A percentile compares a stretch with the other conserved stretches of the same genome.
phyloP scores from a whole-genome alignment of 2,888 invertebrate species.

The Pyrrhia umbra region DNA sequence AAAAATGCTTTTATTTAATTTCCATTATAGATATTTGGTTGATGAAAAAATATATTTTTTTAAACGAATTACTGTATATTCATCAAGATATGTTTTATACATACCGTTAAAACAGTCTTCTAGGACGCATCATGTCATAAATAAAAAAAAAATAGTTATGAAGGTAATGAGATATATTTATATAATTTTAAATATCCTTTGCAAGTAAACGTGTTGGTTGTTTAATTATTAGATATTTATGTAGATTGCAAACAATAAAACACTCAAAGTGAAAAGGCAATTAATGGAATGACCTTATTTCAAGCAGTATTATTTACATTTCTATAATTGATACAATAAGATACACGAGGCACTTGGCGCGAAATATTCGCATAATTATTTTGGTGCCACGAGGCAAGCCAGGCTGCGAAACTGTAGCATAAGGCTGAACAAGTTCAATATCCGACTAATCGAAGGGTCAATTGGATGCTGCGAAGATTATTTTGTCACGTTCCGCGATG shows the following conservation, averaged over 20 bases:
- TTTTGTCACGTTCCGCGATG: slow-evolving; percentile 39
- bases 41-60: too few relatives aligned
- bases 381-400: not conserved
- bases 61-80: too few relatives aligned
- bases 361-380: not conserved
- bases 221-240: not conserved
- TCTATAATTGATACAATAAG: not conserved
- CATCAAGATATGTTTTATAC: too few relatives aligned
- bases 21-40: too few relatives aligned
- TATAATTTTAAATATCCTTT: not conserved
- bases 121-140: not conserved
- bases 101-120: not conserved
- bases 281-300: slow-evolving; percentile 1
- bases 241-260: not conserved
- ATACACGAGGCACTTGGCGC: slow-evolving; percentile 1
- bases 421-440: slow-evolving; percentile 20
- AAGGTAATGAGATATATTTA: not conserved
- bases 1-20: slow-evolving; percentile 21
- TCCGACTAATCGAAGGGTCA: slow-evolving; percentile 17
- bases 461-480: slow-evolving; percentile 33
- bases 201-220: not conserved
- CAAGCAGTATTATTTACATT: not conserved
- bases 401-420: not conserved
- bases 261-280: slow-evolving; percentile 2
- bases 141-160: not conserved